A percentile compares a stretch with the other conserved stretches of the same genome.
These are phyloP conservation scores for Paragorgia papillata DNA, from an alignment of 92 coral and sea anemone genomes.

Conservation along the genomic window DNA sequence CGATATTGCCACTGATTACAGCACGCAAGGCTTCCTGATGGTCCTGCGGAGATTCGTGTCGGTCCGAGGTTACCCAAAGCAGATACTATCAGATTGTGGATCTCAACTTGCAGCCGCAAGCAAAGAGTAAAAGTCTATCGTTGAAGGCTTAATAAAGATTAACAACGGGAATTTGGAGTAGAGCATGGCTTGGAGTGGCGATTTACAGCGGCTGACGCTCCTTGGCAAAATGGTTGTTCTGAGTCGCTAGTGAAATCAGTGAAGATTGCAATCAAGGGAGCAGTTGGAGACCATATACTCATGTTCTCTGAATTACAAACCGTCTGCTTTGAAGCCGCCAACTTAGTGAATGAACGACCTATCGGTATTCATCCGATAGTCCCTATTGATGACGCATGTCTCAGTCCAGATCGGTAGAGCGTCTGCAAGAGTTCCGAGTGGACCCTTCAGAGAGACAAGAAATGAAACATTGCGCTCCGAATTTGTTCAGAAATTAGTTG, in stretches of 20 bases:
- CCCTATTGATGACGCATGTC: constrained; percentile 43
- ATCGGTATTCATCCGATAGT: constrained; percentile 47
- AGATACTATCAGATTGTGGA: constrained; percentile 48
- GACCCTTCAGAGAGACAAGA: constrained; percentile 44
- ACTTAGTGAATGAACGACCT: constrained; percentile 59
- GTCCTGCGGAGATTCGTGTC: constrained; percentile 62
- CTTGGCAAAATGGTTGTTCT: constrained; percentile 57
- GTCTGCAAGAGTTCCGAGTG: constrained; percentile 48
- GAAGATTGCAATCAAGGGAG: constrained; percentile 44
- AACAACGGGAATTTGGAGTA: constrained; percentile 41
- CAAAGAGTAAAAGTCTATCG: constrained; percentile 30
- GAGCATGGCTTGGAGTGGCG: constrained; percentile 52
- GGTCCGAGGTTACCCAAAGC: constrained; percentile 52
- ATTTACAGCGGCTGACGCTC: constrained; percentile 62
- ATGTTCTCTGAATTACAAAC: constrained; percentile 53
- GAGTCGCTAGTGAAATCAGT: constrained; percentile 60
- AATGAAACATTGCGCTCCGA: constrained; percentile 34
- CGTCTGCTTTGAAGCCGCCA: constrained; percentile 50
- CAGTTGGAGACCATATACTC: constrained; percentile 44
- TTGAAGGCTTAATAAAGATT: neutral
- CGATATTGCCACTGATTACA: constrained; percentile 56
- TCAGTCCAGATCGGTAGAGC: constrained; percentile 61
- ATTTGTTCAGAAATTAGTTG: constrained; percentile 43
- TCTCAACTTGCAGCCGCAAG: constrained; percentile 55
- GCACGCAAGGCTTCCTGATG: constrained; percentile 57